phyloP scores from a whole-genome alignment of 2,113 vertebrate genomes.

The Hippocampus barbouri region DNA sequence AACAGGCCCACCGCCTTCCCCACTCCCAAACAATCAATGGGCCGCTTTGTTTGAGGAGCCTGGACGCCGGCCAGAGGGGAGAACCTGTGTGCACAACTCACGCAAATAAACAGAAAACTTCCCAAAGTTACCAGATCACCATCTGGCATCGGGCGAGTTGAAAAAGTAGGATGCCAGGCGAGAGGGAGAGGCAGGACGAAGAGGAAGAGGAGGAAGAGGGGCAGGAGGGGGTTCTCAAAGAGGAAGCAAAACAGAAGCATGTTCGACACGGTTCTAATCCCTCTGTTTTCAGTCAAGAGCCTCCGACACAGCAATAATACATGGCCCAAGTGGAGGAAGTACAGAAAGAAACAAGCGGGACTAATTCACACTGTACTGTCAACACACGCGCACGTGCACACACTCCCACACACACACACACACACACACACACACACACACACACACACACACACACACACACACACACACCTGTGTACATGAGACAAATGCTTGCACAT shows the following conservation, averaged over 20 bases:
- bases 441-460: conserved; percentile 32
- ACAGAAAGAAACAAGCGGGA: conserved; percentile 28
- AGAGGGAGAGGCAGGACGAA: not conserved
- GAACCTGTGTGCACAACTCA: conserved; percentile 55
- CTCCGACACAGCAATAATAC: conserved; percentile 54
- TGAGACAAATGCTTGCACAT: conserved; percentile 21
- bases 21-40: conserved; percentile 61
- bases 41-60: conserved; percentile 56
- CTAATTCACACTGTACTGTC: conserved; percentile 61
- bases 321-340: conserved; percentile 51
- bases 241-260: conserved; percentile 64
- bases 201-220: not conserved
- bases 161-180: conserved; percentile 48
- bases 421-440: conserved; percentile 31
- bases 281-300: conserved; percentile 57
- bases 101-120: conserved; percentile 55
- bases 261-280: conserved; percentile 71
- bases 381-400: conserved; percentile 40
- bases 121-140: conserved; percentile 58
- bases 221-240: conserved; percentile 16
- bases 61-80: conserved; percentile 64
- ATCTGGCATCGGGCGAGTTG: conserved; percentile 51
- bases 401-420: conserved; percentile 33
- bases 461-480: conserved; percentile 44
- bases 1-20: conserved; percentile 45